A percentile compares a stretch with the other conserved stretches of the same genome.
phyloP scores from a whole-genome alignment of 2,113 vertebrate species.

The Chunga burmeisteri region DNA sequence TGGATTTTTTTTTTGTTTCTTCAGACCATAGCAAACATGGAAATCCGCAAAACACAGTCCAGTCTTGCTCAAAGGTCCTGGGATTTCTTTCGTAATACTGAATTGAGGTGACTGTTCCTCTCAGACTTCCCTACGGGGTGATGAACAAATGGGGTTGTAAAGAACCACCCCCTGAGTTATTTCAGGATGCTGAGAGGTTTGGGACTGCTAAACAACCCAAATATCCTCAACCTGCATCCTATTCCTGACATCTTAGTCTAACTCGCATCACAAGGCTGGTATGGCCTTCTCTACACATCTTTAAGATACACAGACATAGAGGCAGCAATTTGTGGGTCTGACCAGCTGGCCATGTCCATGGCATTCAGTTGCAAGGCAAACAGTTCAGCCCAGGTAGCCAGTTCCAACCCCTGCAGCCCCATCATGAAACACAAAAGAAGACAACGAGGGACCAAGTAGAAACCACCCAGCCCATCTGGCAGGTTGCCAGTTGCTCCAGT shows the following conservation, averaged over 20 bases:
- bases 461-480: neutral
- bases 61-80: neutral
- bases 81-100: neutral
- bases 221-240: neutral
- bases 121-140: neutral
- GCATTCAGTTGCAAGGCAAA: neutral
- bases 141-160: neutral
- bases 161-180: neutral
- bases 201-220: neutral
- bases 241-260: neutral
- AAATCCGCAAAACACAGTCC: neutral
- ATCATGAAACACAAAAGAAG: neutral
- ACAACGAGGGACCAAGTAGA: neutral
- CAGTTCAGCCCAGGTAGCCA: neutral
- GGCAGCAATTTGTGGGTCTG: neutral
- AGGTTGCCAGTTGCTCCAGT: neutral
- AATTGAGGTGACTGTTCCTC: neutral
- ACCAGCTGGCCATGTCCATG: accelerated
- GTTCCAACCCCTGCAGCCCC: neutral
- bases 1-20: neutral
- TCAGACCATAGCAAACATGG: neutral
- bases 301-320: neutral
- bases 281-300: neutral
- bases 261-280: neutral
- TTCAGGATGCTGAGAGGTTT: neutral